Evolutionary conservation across 2,113 vertebrate species (phyloP), one percentile per base, ranked within the genome.

Genomic region (Ranitomeya variabilis): DNA sequence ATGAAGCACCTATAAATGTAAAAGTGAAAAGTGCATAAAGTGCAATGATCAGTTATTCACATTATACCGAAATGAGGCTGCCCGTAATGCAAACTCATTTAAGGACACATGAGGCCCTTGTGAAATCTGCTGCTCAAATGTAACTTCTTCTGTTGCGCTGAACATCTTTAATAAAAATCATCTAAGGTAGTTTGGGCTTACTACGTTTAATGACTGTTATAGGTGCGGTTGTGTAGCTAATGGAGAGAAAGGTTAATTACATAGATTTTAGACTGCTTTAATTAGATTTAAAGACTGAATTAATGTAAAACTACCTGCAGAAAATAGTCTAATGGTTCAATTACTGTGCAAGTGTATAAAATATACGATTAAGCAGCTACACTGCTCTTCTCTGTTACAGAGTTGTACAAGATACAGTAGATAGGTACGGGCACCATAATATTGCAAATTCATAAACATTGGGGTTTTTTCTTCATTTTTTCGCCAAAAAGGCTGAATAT

Each of bases 171-270:
- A 54, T 87, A 31, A 77, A 89, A 90, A 86, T 91, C 79, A 91
- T 89, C 89, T 90, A 83, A 78, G 87, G 89, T 89, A 83, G 86
- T 90, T 90, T 90, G 67, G 69, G 51, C 82, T 84, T 90, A 90
- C 90, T 91, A 90, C 91, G 90, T 90, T 91, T 89, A 78, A 91
- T 88, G 84, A 89, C 83, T 87, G 81, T 91, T 90, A 91, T 19
- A 91, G 90, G 91, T 91, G 91, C 92, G 91, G 84, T 93, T 91
- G 91, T 51, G 37, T 76, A 54, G 89, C 91, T 62, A 86, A 80
- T 45, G 79, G 81, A 23, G 3, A 9, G 66, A 45, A 84, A 90
- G 57, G 73, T 91, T 92, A 86, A 91, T 80, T 21, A 76, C 6
- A 45, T 37, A 18, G 14, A 14, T 37, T 73, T 45, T 15, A 18